phyloP scores from a whole-genome alignment of 2,888 invertebrate genomes.

The Caenorhabditis sp. region DNA sequence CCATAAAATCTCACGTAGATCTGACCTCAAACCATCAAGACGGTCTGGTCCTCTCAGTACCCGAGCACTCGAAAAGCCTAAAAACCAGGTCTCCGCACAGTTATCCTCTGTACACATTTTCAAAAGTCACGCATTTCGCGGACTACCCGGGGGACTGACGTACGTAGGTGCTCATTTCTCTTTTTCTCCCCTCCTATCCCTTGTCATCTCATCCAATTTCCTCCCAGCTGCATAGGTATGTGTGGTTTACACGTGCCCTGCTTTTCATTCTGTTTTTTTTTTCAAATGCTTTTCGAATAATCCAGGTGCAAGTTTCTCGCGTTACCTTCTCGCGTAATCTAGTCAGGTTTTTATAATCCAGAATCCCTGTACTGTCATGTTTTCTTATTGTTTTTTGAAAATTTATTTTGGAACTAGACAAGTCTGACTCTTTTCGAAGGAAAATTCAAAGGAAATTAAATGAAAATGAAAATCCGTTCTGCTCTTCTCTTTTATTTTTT shows the following conservation, averaged over 20 bases:
- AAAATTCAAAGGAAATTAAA: too few species aligned
- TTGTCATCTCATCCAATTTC: slow-evolving; percentile 37
- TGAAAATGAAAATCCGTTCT: too few species aligned
- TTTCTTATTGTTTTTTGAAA: too few species aligned
- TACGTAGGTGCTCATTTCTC: slow-evolving; percentile 35
- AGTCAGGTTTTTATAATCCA: too few species aligned
- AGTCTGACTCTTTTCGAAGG: too few species aligned
- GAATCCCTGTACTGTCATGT: too few species aligned
- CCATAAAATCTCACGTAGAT: slow-evolving; percentile 37
- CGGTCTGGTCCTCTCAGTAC: slow-evolving; percentile 2
- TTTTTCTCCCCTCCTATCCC: slow-evolving; percentile 34
- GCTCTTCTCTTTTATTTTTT: too few species aligned
- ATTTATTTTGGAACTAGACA: too few species aligned
- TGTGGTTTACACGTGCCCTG: not conserved
- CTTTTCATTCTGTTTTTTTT: not conserved
- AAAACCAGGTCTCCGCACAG: slow-evolving; percentile 19
- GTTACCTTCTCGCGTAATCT: too few species aligned
- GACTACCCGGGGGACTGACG: slow-evolving; percentile 40
- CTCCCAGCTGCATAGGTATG: not conserved
- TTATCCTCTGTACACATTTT: slow-evolving; percentile 27
- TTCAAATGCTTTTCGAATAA: too few species aligned
- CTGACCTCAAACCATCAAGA: slow-evolving; percentile 25
- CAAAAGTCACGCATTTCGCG: slow-evolving; percentile 51
- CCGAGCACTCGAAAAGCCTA: slow-evolving; percentile 24
- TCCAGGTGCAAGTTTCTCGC: too few species aligned